phyloP scores from a whole-genome alignment of 2,888 invertebrate genomes.

The Quadroppia sp. region DNA sequence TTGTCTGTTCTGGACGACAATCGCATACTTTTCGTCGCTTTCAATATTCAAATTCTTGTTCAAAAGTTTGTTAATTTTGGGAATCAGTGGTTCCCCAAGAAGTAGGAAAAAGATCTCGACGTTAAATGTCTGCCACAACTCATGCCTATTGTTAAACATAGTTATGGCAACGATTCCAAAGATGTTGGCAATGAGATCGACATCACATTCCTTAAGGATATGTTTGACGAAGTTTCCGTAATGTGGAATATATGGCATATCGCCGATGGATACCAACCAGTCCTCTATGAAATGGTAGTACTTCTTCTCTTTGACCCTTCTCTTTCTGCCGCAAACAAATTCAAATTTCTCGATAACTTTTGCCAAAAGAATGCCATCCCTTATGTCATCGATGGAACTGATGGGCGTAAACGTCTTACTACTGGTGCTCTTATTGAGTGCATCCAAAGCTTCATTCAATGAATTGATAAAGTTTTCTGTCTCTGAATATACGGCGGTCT shows the following conservation, averaged over 20 bases:
- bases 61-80: conserved; percentile 4
- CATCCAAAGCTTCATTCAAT: conserved; percentile 23
- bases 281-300: conserved; percentile 29
- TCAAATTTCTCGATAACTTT: conserved; percentile 18
- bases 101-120: conserved; percentile 23
- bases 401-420: background rate
- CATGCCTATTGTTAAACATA: conserved; percentile 20
- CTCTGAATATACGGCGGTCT: background rate
- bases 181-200: background rate
- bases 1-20: conserved; percentile 15
- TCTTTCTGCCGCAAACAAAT: conserved; percentile 12
- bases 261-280: conserved; percentile 26
- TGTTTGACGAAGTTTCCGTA: conserved; percentile 20
- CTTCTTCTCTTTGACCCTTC: background rate
- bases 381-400: background rate
- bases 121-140: conserved; percentile 26
- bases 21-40: conserved; percentile 34
- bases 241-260: conserved; percentile 17
- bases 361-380: conserved; percentile 4
- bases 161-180: conserved; percentile 29
- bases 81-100: conserved; percentile 17
- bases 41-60: conserved; percentile 26
- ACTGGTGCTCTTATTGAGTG: conserved; percentile 7
- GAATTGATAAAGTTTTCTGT: conserved; percentile 23
- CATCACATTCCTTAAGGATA: conserved; percentile 10